Evolutionary conservation across 2,888 invertebrate species (phyloP), one percentile per base, ranked within the genome.

Genomic region (Stratiomys singularior): DNA sequence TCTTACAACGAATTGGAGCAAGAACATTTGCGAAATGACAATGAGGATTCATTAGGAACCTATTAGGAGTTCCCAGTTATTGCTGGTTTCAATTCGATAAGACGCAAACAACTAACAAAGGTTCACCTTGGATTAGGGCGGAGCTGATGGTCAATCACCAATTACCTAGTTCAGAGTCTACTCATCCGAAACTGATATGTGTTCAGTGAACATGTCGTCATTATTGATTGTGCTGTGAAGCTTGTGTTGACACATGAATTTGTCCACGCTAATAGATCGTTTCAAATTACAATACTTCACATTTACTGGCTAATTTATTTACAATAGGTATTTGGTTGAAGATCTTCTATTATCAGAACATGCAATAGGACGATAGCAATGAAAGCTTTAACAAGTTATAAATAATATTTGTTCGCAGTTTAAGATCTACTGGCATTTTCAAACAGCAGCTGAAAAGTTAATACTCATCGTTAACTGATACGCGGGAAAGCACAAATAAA

Each of bases 161-260:
- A 69, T 69, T 66, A 66, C 69, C 47, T 25, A 69, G 69, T 28
- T 72, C 7, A 13, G 56, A 18, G 72, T 56, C 56, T 28, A 72
- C 72, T 72, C 72, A 72, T 72, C 72, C 72, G 58, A 58, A 56
- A 72, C 72, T 56, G 56, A 72, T 72, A 27, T 56, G n/a, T 18
- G 56, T 52, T 27, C 71, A 7, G n/a, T 44, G 67, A n/a, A 58
- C 72, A 23, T 18, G n/a, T 58, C 21, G 27, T 47, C 69, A 69
- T 72, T 52, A 52, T 52, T 46, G 58, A 58, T 72, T 72, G 72
- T 56, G 11, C 23, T 15, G 13, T 21, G 28, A 67, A 67, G 60
- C 37, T 37, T 30, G n/a, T 44, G 37, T 69, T 47, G 52, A 69
- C 69, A 69, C 3, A 37, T 9, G 3, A 5, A 37, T 37, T 37